phyloP scores from a whole-genome alignment of 2,888 invertebrate species.

The Agrilus mali region DNA sequence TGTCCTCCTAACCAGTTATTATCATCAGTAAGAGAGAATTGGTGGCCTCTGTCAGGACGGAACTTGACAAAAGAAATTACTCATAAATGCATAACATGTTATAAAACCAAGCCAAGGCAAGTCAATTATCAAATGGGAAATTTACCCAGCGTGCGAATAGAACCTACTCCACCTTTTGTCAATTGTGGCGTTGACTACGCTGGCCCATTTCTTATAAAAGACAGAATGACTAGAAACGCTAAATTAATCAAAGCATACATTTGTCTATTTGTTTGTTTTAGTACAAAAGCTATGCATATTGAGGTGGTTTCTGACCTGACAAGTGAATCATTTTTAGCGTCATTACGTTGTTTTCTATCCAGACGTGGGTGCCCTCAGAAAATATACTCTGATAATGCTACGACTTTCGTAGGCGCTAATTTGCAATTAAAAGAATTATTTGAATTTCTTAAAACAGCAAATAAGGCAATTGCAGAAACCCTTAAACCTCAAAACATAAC shows the following conservation, averaged over 20 bases:
- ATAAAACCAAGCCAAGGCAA: slow-evolving; percentile 4
- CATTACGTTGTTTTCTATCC: slow-evolving; percentile 9
- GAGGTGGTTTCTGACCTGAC: slow-evolving; percentile 13
- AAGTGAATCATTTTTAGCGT: slow-evolving; percentile 10
- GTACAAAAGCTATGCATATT: slow-evolving; percentile 12
- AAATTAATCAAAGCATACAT: slow-evolving; percentile 10
- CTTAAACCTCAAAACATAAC: slow-evolving; percentile 2
- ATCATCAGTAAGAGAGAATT: slow-evolving; percentile 3
- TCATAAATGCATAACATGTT: slow-evolving; percentile 12
- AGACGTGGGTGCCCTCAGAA: slow-evolving; percentile 8
- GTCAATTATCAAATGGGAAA: slow-evolving; percentile 12
- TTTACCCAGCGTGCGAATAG: not conserved
- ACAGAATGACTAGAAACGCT: slow-evolving; percentile 6
- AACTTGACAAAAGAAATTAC: slow-evolving; percentile 9
- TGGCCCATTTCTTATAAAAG: slow-evolving; percentile 12
- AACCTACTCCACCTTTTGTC: slow-evolving; percentile 7
- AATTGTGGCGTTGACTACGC: slow-evolving; percentile 13
- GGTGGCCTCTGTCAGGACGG: slow-evolving; percentile 15
- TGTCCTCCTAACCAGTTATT: slow-evolving; percentile 4
- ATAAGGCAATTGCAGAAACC: not conserved
- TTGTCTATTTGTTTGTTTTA: slow-evolving; percentile 14
- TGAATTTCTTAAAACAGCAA: not conserved
- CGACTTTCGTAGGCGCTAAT: slow-evolving; percentile 10
- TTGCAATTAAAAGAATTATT: slow-evolving; percentile 3
- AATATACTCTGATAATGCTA: slow-evolving; percentile 10